Percentiles rank a stretch among this genome's conserved stretches.
phyloP scores from a whole-genome alignment of 2,113 vertebrate species.

The Lycocorax pyrrhopterus region DNA sequence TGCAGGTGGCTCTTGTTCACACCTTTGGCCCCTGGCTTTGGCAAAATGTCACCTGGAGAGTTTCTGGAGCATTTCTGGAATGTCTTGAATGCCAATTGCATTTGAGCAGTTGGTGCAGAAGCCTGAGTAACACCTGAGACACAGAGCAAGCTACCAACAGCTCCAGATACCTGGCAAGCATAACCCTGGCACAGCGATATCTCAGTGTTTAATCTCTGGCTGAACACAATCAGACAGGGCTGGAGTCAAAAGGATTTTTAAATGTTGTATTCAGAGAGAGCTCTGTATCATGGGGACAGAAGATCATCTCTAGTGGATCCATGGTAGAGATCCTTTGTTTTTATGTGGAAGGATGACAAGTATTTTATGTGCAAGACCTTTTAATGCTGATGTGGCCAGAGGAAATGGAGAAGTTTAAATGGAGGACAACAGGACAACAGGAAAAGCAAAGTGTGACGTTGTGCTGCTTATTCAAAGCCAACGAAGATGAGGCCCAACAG shows the following conservation, averaged over 20 bases:
- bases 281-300: neutral
- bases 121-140: neutral
- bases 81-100: neutral
- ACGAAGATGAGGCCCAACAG: neutral
- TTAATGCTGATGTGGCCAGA: neutral
- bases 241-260: neutral
- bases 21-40: neutral
- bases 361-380: neutral
- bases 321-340: neutral
- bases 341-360: neutral
- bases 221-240: neutral
- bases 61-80: neutral
- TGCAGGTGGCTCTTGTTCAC: neutral
- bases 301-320: neutral
- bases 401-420: constrained; percentile 23
- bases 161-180: neutral
- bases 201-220: neutral
- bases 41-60: neutral
- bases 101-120: neutral
- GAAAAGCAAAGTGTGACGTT: neutral
- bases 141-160: neutral
- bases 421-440: constrained; percentile 11
- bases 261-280: neutral
- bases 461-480: neutral
- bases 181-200: fast-evolving